Evolutionary conservation across 2,888 invertebrate genomes (phyloP), one percentile per base, ranked within the genome.

Genomic region (Phortica okadai): DNA sequence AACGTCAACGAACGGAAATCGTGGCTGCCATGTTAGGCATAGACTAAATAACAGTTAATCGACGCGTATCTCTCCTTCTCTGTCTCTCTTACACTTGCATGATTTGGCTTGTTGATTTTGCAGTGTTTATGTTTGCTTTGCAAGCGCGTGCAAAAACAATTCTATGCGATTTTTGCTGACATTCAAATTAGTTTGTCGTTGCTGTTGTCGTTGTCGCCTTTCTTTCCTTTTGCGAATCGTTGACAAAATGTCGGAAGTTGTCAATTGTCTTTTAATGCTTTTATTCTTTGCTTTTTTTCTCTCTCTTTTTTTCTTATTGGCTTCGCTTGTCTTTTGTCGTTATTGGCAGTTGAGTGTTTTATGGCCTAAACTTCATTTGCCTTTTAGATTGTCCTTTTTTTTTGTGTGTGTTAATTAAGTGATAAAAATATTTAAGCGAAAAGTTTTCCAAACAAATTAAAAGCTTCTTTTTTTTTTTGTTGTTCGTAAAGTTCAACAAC

Each of bases 11-110:
- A 81, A 64, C 85, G 85, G 85, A 85, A 85, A 84, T 86, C 81
- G 79, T 79, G 79, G 84, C 87, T 80, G 83, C 84, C 83, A 86
- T 85, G 84, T 87, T 85, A 86, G 87, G 85, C 78, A 82, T 76
- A 84, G 78, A 77, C 86, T 85, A 86, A 86, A 86, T 86, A 86
- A 86, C 86, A 83, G 86, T 82, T 86, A 86, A 86, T 87, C 86
- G 86, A 81, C 82, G 85, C 85, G 84, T 80, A 81, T 79, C 80
- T 80, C 82, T 4, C 10, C 14, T 14, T 59, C 59, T n/a, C 1
- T 62, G n/a, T 10, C 42, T 42, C 21, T 42, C 42, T 41, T 1
- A 41, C n/a, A 14, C 66, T 41, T 14, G 7, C 62, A 10, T 66
- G 14, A 41, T 11, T 41, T 59, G 7, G 2, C 59, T 59, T 16